phyloP scores from a whole-genome alignment of 2,888 invertebrate genomes.

The Andrena praecox region DNA sequence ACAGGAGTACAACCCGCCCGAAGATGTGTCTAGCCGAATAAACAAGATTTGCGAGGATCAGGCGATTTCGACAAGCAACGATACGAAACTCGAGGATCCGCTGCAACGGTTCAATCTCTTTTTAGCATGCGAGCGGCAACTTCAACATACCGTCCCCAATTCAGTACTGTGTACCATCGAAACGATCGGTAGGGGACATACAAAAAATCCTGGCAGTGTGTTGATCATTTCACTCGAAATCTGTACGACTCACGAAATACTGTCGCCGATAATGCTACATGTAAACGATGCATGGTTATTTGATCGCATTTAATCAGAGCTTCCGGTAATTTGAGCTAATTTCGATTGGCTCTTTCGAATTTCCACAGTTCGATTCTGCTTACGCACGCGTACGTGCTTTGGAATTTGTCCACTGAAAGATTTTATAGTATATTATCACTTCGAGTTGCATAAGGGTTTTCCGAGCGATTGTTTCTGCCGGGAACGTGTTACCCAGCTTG shows the following conservation, averaged over 20 bases:
- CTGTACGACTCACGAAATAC: background rate
- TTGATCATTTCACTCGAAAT: background rate
- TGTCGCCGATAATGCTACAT: background rate
- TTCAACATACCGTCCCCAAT: slow-evolving; percentile 93
- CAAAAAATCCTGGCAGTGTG: too few relatives aligned
- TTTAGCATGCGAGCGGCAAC: slow-evolving; percentile 89
- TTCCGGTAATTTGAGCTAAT: background rate
- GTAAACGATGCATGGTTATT: background rate
- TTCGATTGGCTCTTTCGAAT: background rate
- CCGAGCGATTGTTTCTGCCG: too few relatives aligned
- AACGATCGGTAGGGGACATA: slow-evolving; percentile 87
- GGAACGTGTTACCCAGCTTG: too few relatives aligned
- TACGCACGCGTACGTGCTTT: background rate
- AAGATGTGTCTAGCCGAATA: slow-evolving; percentile 88
- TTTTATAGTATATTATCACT: too few relatives aligned
- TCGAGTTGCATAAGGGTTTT: too few relatives aligned
- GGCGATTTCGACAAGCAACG: slow-evolving; percentile 84
- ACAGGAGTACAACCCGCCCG: slow-evolving; percentile 91
- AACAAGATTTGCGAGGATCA: slow-evolving; percentile 87
- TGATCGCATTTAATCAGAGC: background rate
- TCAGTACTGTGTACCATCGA: slow-evolving; percentile 91
- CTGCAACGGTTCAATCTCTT: slow-evolving; percentile 89
- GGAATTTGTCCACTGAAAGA: background rate
- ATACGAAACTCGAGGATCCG: slow-evolving; percentile 85
- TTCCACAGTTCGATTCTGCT: background rate